Base-by-base conservation (phyloP, 2,888 invertebrate genomes). In the Glaucopsyche alexis region DNA sequence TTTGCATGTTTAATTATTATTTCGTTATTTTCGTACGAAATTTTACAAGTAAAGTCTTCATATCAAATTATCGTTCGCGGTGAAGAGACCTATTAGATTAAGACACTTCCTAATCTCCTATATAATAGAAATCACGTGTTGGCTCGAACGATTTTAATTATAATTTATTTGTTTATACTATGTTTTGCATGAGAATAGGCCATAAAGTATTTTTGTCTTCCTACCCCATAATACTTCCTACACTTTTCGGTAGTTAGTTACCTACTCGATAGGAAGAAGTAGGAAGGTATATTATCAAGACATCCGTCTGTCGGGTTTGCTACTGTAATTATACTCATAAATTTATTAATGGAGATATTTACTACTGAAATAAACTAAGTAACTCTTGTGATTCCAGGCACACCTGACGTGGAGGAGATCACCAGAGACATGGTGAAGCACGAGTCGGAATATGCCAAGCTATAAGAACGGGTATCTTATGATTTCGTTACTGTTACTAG, bases 401-500 rank as follows among this genome's bases (percentile, higher is more conserved):
- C 96, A 79, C 88, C 94, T 14, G 88, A 85, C 0, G 81, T 96
- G 9, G 83, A 84, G 5, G 95, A 96, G 77, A 95, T 97, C 38
- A 94, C 93, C 9, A 88, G 83, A 75, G 93, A 95, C 69, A 95
- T 96, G 95, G 95, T 97, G 9, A 94, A 94, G 0, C 96, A 96
- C 82, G 95, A 96, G 85, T 94, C 94, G 7, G 79, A 83, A 72
- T 95, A 94, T 81, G 84, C 91, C 79, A 93, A 90, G 81, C 82
- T 94, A 38, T 77, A 42, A 75, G 52, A 42, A 40, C 29, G 2
- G 14, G 8, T 55, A 50, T 29, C 8, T 1, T 29, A 69, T 13
- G 16, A 8, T 7, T n/a, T 5, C 11, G 1, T 45, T 11, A 11
- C 19, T 67, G 45, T 38, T 13, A 65, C 40, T 14, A 65, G 40